phyloP scores from a whole-genome alignment of 2,113 vertebrate species.

The Zeus faber region DNA sequence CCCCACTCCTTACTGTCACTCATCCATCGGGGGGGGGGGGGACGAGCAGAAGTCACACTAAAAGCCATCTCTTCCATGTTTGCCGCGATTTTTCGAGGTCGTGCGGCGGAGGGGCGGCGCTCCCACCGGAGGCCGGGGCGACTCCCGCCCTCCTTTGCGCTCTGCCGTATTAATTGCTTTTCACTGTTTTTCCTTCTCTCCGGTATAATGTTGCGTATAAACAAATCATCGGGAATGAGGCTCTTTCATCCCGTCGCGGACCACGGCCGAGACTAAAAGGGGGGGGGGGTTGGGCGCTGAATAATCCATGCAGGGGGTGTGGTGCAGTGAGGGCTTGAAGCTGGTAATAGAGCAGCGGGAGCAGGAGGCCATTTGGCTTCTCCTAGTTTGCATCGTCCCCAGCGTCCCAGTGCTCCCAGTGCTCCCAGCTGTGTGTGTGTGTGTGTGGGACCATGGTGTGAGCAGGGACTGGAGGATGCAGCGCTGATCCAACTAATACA shows the following conservation, averaged over 20 bases:
- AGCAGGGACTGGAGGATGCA: conserved; percentile 40
- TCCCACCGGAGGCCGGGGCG: conserved; percentile 54
- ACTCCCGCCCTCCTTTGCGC: conserved; percentile 41
- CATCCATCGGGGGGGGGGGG: conserved; percentile 62
- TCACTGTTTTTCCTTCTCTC: conserved; percentile 73
- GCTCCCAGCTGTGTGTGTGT: neutral
- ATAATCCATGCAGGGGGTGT: conserved; percentile 65
- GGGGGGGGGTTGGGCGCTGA: conserved; percentile 61
- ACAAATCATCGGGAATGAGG: conserved; percentile 70
- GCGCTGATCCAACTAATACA: conserved; percentile 40
- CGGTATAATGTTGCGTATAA: conserved; percentile 60
- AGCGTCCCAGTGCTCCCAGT: conserved; percentile 40
- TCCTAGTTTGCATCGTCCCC: conserved; percentile 57
- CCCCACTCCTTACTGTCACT: conserved; percentile 54
- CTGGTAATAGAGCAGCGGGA: conserved; percentile 57
- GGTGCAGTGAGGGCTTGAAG: conserved; percentile 53
- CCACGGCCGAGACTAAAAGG: conserved; percentile 63
- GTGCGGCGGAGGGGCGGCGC: conserved; percentile 35
- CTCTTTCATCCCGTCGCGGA: conserved; percentile 48
- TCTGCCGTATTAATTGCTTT: conserved; percentile 77
- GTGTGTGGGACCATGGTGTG: neutral
- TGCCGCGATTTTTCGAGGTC: conserved; percentile 52
- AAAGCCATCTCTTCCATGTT: conserved; percentile 74
- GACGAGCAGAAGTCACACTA: conserved; percentile 66
- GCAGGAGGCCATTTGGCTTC: conserved; percentile 63